Evolutionary conservation across 2,113 vertebrate genomes (phyloP).

Genomic region (Hymenochirus boettgeri): DNA sequence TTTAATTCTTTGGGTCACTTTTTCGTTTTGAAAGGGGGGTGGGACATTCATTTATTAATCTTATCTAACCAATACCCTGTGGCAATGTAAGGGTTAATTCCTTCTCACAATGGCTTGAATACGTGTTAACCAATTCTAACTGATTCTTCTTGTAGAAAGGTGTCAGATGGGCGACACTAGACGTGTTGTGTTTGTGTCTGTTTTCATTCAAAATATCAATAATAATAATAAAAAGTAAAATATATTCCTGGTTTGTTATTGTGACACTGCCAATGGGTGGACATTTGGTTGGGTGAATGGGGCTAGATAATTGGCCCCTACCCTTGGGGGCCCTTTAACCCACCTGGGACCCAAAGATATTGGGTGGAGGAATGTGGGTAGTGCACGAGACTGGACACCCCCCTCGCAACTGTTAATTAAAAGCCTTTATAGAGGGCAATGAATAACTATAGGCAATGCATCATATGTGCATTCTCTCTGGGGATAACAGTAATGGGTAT

Average conservation of each 20-base stretch:
- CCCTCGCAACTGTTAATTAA: constrained; percentile 55
- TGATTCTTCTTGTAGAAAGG: constrained; percentile 54
- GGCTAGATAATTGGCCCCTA: too few species aligned
- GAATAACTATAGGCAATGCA: constrained; percentile 61
- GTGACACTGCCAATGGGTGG: too few species aligned
- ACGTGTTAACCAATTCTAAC: constrained; percentile 44
- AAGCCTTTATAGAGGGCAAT: constrained; percentile 57
- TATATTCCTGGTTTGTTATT: too few species aligned
- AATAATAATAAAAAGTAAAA: constrained; percentile 12
- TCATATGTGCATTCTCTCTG: constrained; percentile 47
- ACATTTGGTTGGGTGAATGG: too few species aligned
- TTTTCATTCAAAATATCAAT: constrained; percentile 67
- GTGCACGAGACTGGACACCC: too few species aligned
- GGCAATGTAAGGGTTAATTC: constrained; percentile 22
- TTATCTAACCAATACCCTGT: not conserved
- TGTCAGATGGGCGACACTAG: constrained; percentile 50
- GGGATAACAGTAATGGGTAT: constrained; percentile 26
- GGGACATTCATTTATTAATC: too few species aligned
- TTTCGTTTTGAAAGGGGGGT: too few species aligned
- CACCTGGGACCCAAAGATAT: too few species aligned
- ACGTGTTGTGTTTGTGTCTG: constrained; percentile 65
- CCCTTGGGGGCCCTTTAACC: too few species aligned
- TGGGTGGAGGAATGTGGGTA: too few species aligned
- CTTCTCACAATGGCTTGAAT: constrained; percentile 32
- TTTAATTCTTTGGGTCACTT: too few species aligned